Evolutionary conservation across 2,888 invertebrate species (phyloP).

Genomic region (Protonemura montana): DNA sequence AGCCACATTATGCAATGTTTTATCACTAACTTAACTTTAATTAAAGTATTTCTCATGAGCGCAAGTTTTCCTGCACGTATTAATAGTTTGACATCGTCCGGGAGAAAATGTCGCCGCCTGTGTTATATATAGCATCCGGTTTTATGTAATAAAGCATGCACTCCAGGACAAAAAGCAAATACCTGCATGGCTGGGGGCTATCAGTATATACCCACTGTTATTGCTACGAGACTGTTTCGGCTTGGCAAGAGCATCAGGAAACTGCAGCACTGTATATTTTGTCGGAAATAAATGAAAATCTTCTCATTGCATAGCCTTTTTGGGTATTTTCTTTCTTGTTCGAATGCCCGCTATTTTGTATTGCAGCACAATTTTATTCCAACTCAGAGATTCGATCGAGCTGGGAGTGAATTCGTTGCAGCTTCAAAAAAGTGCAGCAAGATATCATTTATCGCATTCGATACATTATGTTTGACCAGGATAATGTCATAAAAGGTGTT

Average conservation of each 20-base stretch:
- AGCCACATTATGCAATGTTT: not conserved
- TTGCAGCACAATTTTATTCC: too few species aligned
- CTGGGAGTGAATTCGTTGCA: not conserved
- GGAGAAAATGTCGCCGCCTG: not conserved
- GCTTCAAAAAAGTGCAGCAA: not conserved
- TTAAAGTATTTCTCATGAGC: not conserved
- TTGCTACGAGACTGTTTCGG: not conserved
- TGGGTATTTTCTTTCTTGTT: too few species aligned
- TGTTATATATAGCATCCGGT: not conserved
- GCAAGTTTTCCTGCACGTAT: not conserved
- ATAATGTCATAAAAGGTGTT: not conserved
- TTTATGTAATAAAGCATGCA: not conserved
- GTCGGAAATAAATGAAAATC: too few species aligned
- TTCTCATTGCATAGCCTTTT: too few species aligned
- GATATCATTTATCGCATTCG: not conserved
- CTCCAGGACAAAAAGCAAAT: not conserved
- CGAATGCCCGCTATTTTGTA: too few species aligned
- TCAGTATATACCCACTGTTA: too few species aligned
- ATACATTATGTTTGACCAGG: not conserved
- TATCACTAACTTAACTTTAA: slow-evolving; percentile 5
- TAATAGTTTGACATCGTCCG: not conserved
- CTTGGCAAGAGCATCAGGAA: not conserved
- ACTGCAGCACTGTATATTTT: not conserved
- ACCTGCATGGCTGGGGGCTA: not conserved
- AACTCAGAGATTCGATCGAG: too few species aligned